Evolutionary conservation across 2,888 invertebrate genomes (phyloP), one percentile per base, ranked within the genome.

Genomic region (Troides oblongomaculatus): DNA sequence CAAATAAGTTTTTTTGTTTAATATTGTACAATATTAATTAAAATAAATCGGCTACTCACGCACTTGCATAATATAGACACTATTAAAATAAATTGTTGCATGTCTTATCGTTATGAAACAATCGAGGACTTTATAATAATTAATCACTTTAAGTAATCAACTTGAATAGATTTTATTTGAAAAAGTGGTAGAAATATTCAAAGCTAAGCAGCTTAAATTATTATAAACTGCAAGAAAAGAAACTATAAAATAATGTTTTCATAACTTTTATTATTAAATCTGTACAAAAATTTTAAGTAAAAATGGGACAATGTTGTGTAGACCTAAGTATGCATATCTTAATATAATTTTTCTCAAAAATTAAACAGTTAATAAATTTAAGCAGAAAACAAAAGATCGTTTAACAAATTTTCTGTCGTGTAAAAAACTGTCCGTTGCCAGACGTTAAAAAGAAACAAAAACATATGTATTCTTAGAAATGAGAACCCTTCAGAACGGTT

Each of bases 111-210:
- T 64, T 43, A 43, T 23, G 14, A 21, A 53, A 25, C 56, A 64
- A 53, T 21, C 21, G 57, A 56, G 56, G 56, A n/a, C 36, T 65
- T 46, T 30, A 7, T 30, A 18, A 46, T 59, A 58, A 66, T 53
- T 21, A 56, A 66, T 64, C 61, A 60, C 43, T 56, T 18, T 50
- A 17, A 50, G 10, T 17, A 6, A 50, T 50, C 14, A 50, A 60
- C 18, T 30, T 57, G 25, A 64, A 18, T 14, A 12, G 57, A 39
- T 56, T 59, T n/a, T n/a, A 18, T 10, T 10, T 25, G 30, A 46
- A 23, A 30, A 60, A 58, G 72, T 74, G 59, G 72, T 73, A 67
- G 18, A 53, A 12, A 14, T 14, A 46, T 14, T 10, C 46, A 46
- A 53, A 53, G 0, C n/a, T 50, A n/a, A 4, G n/a, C 14, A 46